Evolutionary conservation across 2,113 vertebrate species (phyloP), one percentile per base, ranked within the genome.

Genomic region (Oreocharis arfaki): DNA sequence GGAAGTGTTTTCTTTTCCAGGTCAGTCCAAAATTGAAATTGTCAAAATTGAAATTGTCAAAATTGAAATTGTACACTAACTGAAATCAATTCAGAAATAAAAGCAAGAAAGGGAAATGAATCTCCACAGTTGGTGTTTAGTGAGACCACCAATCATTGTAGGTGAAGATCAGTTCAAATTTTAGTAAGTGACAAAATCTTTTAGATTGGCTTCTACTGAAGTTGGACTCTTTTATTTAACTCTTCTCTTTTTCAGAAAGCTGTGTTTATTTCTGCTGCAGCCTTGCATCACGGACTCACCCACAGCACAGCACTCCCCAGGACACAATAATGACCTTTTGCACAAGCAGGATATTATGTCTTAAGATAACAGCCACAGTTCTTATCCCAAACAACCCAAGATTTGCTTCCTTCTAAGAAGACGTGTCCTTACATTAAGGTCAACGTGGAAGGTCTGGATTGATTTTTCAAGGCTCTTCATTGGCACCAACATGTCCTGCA

Each of bases 401-500:
- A 57, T 16, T 39, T 2, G 3, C n/a, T 20, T 30, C 0, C 2
- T 6, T 57, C 52, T 52, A 27, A 57, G 68, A 52, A 23, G 5
- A 26, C 0, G 3, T 57, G 63, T 42, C 55, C 98, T 98, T 97
- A 99, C 99, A 1, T 98, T 94, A 64, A 99, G 98, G 97, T 99
- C 98, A 5, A 96, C 95, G 55, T 99, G 99, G 97, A 99, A 99
- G 95, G 97, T 97, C 24, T 96, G 97, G 95, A 99, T 98, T 70
- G 99, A 98, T 7, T 95, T 97, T 46, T 98, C 95, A 96, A 99
- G 97, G 95, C 98, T 97, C 95, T 98, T 99, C 98, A 99, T 98
- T 87, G 99, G 99, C 23, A 99, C 98, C 96, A 99, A 90, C 99
- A 99, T 99, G 98, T 99, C 99, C 98, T 99, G 99, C 7, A 99